A percentile compares a stretch with the other conserved stretches of the same genome.
Evolutionary conservation across 2,113 vertebrate species (phyloP).

Genomic region (Oncorhynchus keta): DNA sequence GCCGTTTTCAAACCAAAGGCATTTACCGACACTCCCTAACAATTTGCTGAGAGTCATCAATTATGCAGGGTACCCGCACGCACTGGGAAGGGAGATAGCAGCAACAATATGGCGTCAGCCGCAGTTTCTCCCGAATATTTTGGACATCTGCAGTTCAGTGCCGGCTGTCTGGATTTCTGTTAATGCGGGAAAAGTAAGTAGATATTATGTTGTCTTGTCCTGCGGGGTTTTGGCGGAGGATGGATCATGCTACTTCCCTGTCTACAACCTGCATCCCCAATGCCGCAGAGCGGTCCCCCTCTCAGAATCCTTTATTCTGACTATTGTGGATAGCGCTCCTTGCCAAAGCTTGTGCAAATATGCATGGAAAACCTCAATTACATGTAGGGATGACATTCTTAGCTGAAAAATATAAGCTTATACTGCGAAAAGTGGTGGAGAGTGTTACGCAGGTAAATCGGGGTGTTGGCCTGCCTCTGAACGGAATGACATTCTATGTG

Average conservation of each 20-base stretch:
- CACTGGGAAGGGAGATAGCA: slow-evolving; percentile 79
- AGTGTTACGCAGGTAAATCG: slow-evolving; percentile 35
- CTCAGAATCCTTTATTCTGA: slow-evolving; percentile 64
- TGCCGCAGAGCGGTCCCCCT: slow-evolving; percentile 83
- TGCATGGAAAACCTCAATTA: slow-evolving; percentile 27
- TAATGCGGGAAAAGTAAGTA: slow-evolving; percentile 80
- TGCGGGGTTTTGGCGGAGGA: slow-evolving; percentile 31
- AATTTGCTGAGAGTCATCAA: slow-evolving; percentile 86
- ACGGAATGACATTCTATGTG: slow-evolving; percentile 60
- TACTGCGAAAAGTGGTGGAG: slow-evolving; percentile 1
- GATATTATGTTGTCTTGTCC: slow-evolving; percentile 55
- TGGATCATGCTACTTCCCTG: slow-evolving; percentile 44
- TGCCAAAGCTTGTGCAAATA: slow-evolving; percentile 49
- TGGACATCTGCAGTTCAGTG: slow-evolving; percentile 78
- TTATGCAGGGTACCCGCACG: slow-evolving; percentile 84
- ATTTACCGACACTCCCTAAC: slow-evolving; percentile 80
- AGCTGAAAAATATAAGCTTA: not conserved
- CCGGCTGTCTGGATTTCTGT: slow-evolving; percentile 76
- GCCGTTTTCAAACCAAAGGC: slow-evolving; percentile 62
- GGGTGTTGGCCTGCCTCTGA: slow-evolving; percentile 73
- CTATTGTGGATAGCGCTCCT: slow-evolving; percentile 53
- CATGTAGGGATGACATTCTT: slow-evolving; percentile 22
- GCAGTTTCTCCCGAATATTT: slow-evolving; percentile 86
- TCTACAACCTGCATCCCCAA: slow-evolving; percentile 71
- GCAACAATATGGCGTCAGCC: slow-evolving; percentile 93